Evolutionary conservation across 2,888 invertebrate genomes (phyloP).

Genomic region (Plagodis pulveraria): DNA sequence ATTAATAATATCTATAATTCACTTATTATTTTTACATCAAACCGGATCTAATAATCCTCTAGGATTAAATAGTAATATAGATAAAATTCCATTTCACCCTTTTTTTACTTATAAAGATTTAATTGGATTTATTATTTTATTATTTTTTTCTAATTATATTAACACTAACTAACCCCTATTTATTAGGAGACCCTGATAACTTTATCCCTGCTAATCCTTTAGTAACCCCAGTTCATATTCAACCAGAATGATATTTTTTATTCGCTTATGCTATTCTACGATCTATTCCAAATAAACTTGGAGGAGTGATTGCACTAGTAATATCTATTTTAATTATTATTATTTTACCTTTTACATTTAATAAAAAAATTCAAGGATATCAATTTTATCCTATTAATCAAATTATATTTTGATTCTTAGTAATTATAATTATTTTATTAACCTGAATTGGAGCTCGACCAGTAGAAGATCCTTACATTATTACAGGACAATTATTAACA

Average conservation of each 20-base stretch:
- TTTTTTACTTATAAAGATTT: conserved; percentile 88
- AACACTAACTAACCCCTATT: conserved; percentile 82
- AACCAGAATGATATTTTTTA: conserved; percentile 94
- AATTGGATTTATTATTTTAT: conserved; percentile 84
- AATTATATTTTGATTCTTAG: conserved; percentile 85
- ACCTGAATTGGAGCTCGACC: conserved; percentile 90
- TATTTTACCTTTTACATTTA: conserved; percentile 83
- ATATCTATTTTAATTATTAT: conserved; percentile 88
- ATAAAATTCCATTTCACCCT: conserved; percentile 89
- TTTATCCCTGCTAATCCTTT: conserved; percentile 89
- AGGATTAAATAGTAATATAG: conserved; percentile 86
- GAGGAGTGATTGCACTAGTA: conserved; percentile 88
- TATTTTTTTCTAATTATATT: conserved; percentile 80
- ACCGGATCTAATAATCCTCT: conserved; percentile 87
- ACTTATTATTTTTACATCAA: conserved; percentile 88
- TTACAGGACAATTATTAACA: conserved; percentile 86
- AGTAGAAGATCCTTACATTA: conserved; percentile 87
- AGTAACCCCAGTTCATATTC: conserved; percentile 90
- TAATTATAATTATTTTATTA: conserved; percentile 84
- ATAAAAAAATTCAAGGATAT: conserved; percentile 84
- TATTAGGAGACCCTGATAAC: conserved; percentile 90
- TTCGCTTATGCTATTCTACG: conserved; percentile 93
- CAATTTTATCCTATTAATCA: conserved; percentile 87
- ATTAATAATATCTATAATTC: conserved; percentile 85
- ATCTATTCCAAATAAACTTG: conserved; percentile 92